Base-by-base conservation (phyloP, 2,113 vertebrate genomes). In the Nannospalax galili region DNA sequence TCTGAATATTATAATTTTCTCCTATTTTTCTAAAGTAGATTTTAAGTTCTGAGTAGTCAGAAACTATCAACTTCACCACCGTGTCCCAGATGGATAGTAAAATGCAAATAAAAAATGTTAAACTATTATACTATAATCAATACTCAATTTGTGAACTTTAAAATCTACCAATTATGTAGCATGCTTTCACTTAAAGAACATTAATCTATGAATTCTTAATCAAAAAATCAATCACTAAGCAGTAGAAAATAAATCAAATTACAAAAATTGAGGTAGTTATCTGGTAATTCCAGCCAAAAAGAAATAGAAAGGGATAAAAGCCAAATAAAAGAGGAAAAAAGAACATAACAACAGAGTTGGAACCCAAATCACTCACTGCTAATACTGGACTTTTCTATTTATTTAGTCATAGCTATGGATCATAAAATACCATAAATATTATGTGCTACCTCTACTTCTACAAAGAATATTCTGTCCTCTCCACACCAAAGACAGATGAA, bases 191-290 rank as follows among this genome's bases (percentile, higher is more conserved):
- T 75, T 94, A 85, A 84, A 89, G 67, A 97, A 79, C 60, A 92
- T 93, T 90, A 95, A 79, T 87, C 95, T 93, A 64, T 90, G 81
- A 87, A 91, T 90, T 92, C 42, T 30, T 92, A 94, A 95, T 74
- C 20, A 91, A 32, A 52, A 95, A 97, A 88, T 90, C 78, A 95
- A 94, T 90, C 80, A 79, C 19, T 91, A 92, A 96, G 81, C 17
- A 52, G 79, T 74, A 52, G 32, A 86, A 91, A 97, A 74, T 86
- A 89, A 95, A 84, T 94, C 48, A 92, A 88, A 84, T 90, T 79
- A 64, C 4, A 79, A 81, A 90, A 19, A 35, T 17, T 89, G 64
- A 95, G 28, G 40, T 70, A 45, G n/a, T 73, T 86, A 89, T 84
- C 88, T 87, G 37, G 1, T 84, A 84, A 95, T 67, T 73, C 15